phyloP scores from a whole-genome alignment of 2,888 invertebrate species.

The Dioctria linearis region DNA sequence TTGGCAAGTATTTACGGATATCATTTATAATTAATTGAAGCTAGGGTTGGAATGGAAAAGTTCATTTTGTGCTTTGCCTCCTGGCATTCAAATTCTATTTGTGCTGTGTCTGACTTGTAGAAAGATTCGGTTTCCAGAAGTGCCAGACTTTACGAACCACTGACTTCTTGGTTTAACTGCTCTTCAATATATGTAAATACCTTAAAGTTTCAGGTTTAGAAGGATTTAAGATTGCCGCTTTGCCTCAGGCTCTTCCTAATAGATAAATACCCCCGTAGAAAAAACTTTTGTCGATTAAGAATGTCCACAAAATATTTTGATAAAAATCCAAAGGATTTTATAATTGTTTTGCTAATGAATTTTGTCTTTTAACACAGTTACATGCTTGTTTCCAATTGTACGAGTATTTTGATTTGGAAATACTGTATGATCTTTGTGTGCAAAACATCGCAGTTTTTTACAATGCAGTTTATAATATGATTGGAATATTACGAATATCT shows the following conservation, averaged over 20 bases:
- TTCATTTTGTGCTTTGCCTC: slow-evolving; percentile 40
- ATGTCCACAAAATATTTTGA: too few species aligned
- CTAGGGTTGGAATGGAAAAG: slow-evolving; percentile 16
- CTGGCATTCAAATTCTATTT: slow-evolving; percentile 52
- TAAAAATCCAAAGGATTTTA: too few species aligned
- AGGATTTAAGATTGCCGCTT: slow-evolving; percentile 32
- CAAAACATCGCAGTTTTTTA: too few species aligned
- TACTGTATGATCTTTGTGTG: too few species aligned
- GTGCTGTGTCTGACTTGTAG: slow-evolving; percentile 48
- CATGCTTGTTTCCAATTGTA: too few species aligned
- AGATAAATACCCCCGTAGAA: neutral
- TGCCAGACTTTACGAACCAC: slow-evolving; percentile 45
- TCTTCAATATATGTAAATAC: slow-evolving; percentile 48
- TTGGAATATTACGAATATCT: too few species aligned
- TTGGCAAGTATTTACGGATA: slow-evolving; percentile 58
- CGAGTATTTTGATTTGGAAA: too few species aligned
- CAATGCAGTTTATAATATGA: too few species aligned
- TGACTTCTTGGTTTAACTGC: slow-evolving; percentile 42
- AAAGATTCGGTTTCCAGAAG: slow-evolving; percentile 41
- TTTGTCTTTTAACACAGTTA: too few species aligned
- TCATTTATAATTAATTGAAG: slow-evolving; percentile 58
- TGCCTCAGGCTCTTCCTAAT: neutral
- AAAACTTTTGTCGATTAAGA: too few species aligned
- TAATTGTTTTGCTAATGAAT: too few species aligned
- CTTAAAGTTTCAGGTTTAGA: slow-evolving; percentile 39